Base-by-base conservation (phyloP, 2,888 invertebrate genomes). In the Gordius sp. region DNA sequence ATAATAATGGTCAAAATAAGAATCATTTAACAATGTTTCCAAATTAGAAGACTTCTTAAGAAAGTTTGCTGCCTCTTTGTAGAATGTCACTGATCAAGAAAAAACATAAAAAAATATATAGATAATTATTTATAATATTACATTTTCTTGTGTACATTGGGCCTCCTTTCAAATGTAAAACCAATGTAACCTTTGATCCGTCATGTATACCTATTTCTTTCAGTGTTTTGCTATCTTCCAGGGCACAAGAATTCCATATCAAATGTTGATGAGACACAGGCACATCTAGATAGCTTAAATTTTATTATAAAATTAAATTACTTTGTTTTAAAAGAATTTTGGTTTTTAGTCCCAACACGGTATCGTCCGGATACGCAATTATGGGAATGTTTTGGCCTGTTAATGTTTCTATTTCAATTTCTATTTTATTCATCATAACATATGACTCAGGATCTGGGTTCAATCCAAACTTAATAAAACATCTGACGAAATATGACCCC, bases 131-230 rank as follows among this genome's bases (percentile, higher is more conserved):
- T 33, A 33, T 13, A 33, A 33, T 13, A n/a, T n/a, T 47, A 47
- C 47, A 47, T 47, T 47, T 47, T 47, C 47, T 8, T 23, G 20
- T 47, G 8, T 18, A 47, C 47, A 47, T 47, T n/a, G 47, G 47
- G 4, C 47, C 47, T 47, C 47, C 47, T 23, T 47, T 47, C 16
- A 47, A 20, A 47, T 47, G 47, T 20, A 47, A 20, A n/a, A 47
- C 47, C 20, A 47, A 20, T 20, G 8, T 13, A 8, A 47, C 8
- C 4, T n/a, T 47, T 8, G 47, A 13, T 18, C 47, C 47, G 20
- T 47, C 47, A 18, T 47, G 47, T n/a, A 47, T n/a, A 4, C 47
- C 47, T 18, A 13, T 18, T 47, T 47, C 47, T 4, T 8, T n/a
- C 8, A 47, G 23, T 8, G 47, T 47, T 4, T 47, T n/a, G 4